Conservation (phyloP, 2,797 vertebrate genomes). For the Sebastes reedi region DNA sequence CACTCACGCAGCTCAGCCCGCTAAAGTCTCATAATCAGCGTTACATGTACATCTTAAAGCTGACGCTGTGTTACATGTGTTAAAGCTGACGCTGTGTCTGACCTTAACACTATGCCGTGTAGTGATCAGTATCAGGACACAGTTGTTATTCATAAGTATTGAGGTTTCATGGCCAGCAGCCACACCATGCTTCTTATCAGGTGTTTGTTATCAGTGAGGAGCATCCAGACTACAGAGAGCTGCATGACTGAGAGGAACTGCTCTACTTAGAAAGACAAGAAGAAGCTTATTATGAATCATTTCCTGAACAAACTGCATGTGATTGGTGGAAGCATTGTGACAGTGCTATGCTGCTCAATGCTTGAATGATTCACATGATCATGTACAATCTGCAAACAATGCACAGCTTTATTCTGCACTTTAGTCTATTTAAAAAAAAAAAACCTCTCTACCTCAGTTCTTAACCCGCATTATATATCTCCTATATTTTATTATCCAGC, state of each 20-base stretch:
- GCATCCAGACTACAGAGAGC: neutral
- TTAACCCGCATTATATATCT: no score
- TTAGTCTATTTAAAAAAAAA: no score
- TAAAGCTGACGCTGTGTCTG: no score
- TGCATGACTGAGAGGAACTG: neutral
- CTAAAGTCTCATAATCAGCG: neutral
- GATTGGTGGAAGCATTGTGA: neutral
- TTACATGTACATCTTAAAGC: neutral
- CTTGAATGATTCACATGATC: neutral
- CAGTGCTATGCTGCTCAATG: no score
- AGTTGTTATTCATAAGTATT: neutral
- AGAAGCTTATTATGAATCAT: rapidly evolving
- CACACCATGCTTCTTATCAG: no score
- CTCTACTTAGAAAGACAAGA: neutral
- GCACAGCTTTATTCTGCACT: no score
- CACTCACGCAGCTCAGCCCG: neutral
- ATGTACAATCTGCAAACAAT: neutral
- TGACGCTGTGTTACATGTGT: neutral
- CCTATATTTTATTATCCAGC: no score
- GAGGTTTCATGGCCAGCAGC: neutral
- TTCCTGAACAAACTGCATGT: neutral
- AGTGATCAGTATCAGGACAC: no score
- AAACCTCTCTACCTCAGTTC: no score
- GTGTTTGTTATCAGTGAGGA: neutral
- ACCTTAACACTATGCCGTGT: rapidly evolving